These are phyloP conservation scores for Nycticebus coucang DNA, from an alignment of 2,113 vertebrate genomes.

Conservation along the genomic window DNA sequence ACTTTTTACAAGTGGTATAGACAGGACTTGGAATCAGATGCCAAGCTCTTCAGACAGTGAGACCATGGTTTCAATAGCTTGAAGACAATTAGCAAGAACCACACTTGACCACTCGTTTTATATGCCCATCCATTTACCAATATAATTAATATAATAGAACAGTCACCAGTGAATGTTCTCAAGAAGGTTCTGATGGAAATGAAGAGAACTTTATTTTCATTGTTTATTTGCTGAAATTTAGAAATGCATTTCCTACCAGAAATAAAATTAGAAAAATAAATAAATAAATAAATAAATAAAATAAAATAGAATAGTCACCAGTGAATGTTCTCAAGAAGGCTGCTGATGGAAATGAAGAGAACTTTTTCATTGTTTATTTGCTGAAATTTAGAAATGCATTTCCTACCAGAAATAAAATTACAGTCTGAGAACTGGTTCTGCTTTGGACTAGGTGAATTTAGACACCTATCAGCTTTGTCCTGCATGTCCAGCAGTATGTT, in stretches of 20 bases:
- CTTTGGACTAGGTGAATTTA: not conserved
- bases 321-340: slow-evolving; percentile 14
- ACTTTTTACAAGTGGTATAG: not conserved
- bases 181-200: slow-evolving; percentile 31
- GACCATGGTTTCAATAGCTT: not conserved
- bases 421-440: not conserved
- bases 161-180: slow-evolving; percentile 1
- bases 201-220: slow-evolving; percentile 31
- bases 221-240: slow-evolving; percentile 38
- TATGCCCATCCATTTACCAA: not conserved
- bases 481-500: not conserved
- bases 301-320: not conserved
- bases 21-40: slow-evolving; percentile 25
- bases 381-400: slow-evolving; percentile 45
- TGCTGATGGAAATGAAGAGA: slow-evolving; percentile 37
- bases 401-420: slow-evolving; percentile 7
- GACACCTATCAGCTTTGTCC: not conserved
- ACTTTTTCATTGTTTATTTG: slow-evolving; percentile 17
- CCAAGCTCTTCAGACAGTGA: not conserved
- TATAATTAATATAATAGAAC: not conserved
- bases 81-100: not conserved
- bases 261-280: slow-evolving; percentile 32
- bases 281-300: too few relatives aligned
- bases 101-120: not conserved
- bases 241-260: slow-evolving; percentile 23